Evolutionary conservation across 2,797 vertebrate genomes (phyloP), one percentile per base, ranked within the genome.

Genomic region (Tragelaphus oryx): DNA sequence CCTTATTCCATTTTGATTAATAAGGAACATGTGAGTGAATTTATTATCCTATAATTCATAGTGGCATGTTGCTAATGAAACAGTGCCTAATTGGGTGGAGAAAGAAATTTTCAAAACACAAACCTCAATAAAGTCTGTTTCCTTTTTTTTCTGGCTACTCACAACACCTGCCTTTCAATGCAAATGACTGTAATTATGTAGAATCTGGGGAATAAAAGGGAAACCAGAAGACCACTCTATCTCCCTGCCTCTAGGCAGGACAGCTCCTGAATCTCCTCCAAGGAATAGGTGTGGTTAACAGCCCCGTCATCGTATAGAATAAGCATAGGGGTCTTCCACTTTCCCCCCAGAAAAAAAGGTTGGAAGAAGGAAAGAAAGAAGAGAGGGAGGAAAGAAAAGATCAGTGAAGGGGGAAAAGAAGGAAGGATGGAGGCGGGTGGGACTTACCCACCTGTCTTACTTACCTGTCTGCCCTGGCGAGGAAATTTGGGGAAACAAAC

Each of bases 31-130:
- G 62, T 68, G 93, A 97, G 76, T 89, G 82, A 94, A 84, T 96
- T 97, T 89, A 97, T 98, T 97, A 81, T 88, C 8, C 96, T 84
- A 87, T 97, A 93, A 97, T 98, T 97, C 94, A 76, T 74, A 97
- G 84, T 96, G 92, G 71, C 89, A 37, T 95, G 94, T 90, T 98
- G 54, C 95, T 98, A 95, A 98, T 98, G 97, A 94, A 50, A 93
- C 97, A 97, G 96, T 89, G 82, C 95, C 96, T 95, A 87, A 97
- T 89, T 97, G 74, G 37, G 20, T 89, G 17, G 52, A 92, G 93
- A 96, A 94, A 83, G 84, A 86, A 57, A 89, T 96, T 94, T 95
- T 94, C 16, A 52, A 84, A 92, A 92, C 48, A 71, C 81, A 90
- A 84, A 86, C 84, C 76, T 95, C 55, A 83, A 22, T 93, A 76